Conservation (phyloP, 2,888 invertebrate genomes). For the Drosophila parthenogenetica region DNA sequence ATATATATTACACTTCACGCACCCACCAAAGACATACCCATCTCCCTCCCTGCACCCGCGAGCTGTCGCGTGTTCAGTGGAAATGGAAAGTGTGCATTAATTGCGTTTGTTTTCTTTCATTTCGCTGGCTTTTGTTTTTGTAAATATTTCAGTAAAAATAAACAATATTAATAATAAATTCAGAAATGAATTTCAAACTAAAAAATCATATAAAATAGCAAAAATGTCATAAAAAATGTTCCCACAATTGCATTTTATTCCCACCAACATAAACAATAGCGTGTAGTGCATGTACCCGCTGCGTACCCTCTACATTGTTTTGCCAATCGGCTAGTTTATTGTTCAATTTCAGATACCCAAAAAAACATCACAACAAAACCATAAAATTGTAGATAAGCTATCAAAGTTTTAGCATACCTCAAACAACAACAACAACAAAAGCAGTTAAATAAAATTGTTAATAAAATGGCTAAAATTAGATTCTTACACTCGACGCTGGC, state of each 20-base stretch:
- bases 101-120: conserved; percentile 65
- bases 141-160: conserved; percentile 6
- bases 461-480: conserved; percentile 9
- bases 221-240: not conserved
- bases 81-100: conserved; percentile 76
- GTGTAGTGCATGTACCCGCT: conserved; percentile 5
- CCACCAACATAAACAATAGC: conserved; percentile 10
- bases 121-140: not conserved
- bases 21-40: conserved; percentile 37
- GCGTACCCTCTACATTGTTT: conserved; percentile 11
- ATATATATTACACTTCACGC: conserved; percentile 31
- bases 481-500: not conserved
- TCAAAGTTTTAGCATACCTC: not conserved
- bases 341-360: conserved; percentile 14
- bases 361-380: conserved; percentile 14
- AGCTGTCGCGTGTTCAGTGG: conserved; percentile 67
- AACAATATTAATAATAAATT: conserved; percentile 18
- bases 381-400: conserved; percentile 15
- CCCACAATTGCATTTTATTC: not conserved
- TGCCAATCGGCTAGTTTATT: conserved; percentile 19
- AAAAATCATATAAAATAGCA: conserved; percentile 24
- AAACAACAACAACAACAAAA: not conserved
- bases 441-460: conserved; percentile 2
- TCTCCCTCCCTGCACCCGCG: conserved; percentile 33
- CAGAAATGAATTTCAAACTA: not conserved